A percentile compares a stretch with the other conserved stretches of the same genome.
Evolutionary conservation across 1,140 invertebrate species (phyloP).

Genomic region (Danaus plexippus): DNA sequence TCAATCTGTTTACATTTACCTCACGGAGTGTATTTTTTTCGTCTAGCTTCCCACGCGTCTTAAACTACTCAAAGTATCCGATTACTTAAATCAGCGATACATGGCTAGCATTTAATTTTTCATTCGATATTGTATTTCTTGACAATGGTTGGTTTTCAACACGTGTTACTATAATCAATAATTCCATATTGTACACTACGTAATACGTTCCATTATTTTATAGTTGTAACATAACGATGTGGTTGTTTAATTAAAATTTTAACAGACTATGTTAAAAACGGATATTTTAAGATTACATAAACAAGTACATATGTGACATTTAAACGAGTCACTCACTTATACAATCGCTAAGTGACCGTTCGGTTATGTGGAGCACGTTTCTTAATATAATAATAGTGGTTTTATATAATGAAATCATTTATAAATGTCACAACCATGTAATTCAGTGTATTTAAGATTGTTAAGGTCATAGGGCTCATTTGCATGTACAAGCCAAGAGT

Average conservation of each 20-base stretch:
- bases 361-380: no score
- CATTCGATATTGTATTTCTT: conserved; percentile 5
- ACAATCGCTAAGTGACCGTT: conserved; percentile 2
- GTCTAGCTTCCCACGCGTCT: conserved; percentile 43
- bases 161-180: conserved; percentile 15
- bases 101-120: conserved; percentile 29
- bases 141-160: conserved; percentile 11
- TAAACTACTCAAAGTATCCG: conserved; percentile 29
- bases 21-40: conserved; percentile 28
- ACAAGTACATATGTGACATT: no score
- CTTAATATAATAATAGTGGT: no score
- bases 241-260: no score
- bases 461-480: conserved; percentile 23
- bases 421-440: not conserved
- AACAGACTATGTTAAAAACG: no score
- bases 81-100: conserved; percentile 36
- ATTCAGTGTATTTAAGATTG: conserved; percentile 5
- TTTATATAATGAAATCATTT: no score
- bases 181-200: no score
- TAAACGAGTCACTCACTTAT: no score
- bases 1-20: conserved; percentile 23
- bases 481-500: conserved; percentile 24
- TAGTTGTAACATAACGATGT: no score
- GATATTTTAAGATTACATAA: no score
- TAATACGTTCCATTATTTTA: no score